phyloP scores from a whole-genome alignment of 2,797 vertebrate species.

The Diglossa cyanea region DNA sequence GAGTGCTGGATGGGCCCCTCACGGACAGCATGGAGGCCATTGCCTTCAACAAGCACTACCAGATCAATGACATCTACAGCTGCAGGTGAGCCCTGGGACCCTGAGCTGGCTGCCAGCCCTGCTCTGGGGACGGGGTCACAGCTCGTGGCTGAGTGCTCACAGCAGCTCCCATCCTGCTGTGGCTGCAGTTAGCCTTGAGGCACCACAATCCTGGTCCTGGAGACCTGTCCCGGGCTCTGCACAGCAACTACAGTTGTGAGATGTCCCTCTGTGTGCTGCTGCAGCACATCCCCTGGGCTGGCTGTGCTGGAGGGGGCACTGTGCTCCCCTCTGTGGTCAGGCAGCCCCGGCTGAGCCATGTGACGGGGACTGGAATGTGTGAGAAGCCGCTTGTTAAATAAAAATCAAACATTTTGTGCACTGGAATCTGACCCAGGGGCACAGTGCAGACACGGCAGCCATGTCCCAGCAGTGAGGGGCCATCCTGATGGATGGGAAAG shows the following conservation, averaged over 20 bases:
- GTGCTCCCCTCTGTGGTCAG: neutral
- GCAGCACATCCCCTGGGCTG: fast-evolving
- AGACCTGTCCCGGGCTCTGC: neutral
- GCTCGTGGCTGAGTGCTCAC: neutral
- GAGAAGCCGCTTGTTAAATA: neutral
- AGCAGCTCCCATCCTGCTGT: neutral
- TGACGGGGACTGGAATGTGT: neutral
- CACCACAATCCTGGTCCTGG: neutral
- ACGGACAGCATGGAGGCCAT: constrained; percentile 97
- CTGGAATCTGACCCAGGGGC: neutral
- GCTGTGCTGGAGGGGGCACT: neutral
- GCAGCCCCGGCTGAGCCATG: neutral
- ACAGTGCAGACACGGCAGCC: fast-evolving
- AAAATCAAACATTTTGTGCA: neutral
- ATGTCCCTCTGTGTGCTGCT: neutral
- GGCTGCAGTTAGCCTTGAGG: neutral
- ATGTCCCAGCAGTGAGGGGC: neutral
- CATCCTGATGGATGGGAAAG: neutral
- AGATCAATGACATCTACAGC: constrained; percentile 98
- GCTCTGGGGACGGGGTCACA: fast-evolving
- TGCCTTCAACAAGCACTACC: constrained; percentile 98
- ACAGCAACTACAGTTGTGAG: neutral
- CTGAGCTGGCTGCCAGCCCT: neutral
- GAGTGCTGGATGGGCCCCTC: constrained; percentile 92
- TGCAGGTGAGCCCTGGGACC: constrained; percentile 85